These are phyloP conservation scores for Thermophis baileyi DNA, from an alignment of 2,113 vertebrate species.

Conservation along the genomic window DNA sequence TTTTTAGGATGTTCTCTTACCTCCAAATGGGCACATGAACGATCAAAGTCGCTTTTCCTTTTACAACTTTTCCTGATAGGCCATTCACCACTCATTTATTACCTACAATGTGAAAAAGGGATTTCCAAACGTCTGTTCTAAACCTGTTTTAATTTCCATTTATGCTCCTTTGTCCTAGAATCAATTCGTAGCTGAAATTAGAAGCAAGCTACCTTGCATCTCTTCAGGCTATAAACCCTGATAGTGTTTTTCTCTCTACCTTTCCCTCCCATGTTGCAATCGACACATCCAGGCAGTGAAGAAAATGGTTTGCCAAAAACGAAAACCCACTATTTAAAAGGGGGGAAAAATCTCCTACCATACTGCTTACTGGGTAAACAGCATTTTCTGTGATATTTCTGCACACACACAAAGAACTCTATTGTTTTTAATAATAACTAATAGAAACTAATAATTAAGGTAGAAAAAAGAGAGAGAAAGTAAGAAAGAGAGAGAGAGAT, in stretches of 20 bases:
- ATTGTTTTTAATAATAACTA: not conserved
- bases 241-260: slow-evolving; percentile 50
- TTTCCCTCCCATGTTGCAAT: not conserved
- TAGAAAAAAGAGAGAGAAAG: not conserved
- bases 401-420: slow-evolving; percentile 35
- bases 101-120: slow-evolving; percentile 55
- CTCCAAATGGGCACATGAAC: slow-evolving; percentile 48
- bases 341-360: slow-evolving; percentile 16
- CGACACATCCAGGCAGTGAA: slow-evolving; percentile 62
- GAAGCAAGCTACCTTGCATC: slow-evolving; percentile 64
- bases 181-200: slow-evolving; percentile 63
- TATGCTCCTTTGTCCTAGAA: slow-evolving; percentile 64
- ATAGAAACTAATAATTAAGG: not conserved
- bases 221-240: slow-evolving; percentile 62
- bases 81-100: slow-evolving; percentile 58
- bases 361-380: slow-evolving; percentile 42
- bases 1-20: slow-evolving; percentile 27
- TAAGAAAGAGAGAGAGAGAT: not conserved
- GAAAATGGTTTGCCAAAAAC: slow-evolving; percentile 57
- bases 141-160: slow-evolving; percentile 68
- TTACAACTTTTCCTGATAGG: slow-evolving; percentile 57
- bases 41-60: slow-evolving; percentile 50
- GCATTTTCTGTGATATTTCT: slow-evolving; percentile 35
- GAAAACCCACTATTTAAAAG: not conserved
- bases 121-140: slow-evolving; percentile 57